Conservation (phyloP, 2,797 vertebrate genomes). For the Gymnothorax javanicus region DNA sequence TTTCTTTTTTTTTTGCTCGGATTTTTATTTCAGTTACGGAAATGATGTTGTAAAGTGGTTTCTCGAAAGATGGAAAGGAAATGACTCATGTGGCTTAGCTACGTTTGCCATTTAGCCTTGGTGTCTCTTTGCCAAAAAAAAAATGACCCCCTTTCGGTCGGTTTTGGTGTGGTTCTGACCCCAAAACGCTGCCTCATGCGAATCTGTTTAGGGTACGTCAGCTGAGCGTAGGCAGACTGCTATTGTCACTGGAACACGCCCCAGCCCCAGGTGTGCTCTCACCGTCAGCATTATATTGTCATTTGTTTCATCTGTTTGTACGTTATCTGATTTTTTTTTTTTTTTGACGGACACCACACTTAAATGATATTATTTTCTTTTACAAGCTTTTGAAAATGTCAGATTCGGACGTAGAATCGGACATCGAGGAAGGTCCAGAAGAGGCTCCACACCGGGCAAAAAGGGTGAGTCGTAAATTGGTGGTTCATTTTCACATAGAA, state of each 20-base stretch:
- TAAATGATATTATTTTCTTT: neutral
- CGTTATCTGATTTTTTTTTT: too few species aligned
- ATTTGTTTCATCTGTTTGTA: too few species aligned
- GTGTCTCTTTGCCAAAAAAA: too few species aligned
- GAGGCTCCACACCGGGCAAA: conserved; percentile 19
- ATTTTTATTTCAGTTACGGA: too few species aligned
- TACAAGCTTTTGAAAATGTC: conserved; percentile 26
- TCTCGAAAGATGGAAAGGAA: neutral
- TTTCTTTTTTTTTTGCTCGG: too few species aligned
- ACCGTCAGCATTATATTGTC: neutral
- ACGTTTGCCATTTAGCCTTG: neutral
- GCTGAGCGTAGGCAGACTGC: neutral
- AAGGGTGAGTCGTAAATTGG: conserved; percentile 33
- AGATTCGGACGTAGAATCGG: conserved; percentile 39
- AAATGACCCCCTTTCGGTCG: neutral
- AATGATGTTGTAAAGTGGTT: neutral
- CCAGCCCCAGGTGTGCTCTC: neutral
- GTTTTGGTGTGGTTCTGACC: neutral
- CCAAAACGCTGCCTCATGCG: neutral
- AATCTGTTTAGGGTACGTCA: neutral
- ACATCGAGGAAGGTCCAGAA: conserved; percentile 37
- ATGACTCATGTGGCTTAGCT: neutral
- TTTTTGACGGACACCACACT: neutral
- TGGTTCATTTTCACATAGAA: neutral
- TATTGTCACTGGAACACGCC: neutral